Conservation (phyloP, 2,113 vertebrate genomes). For the Hirundichthys speculiger region DNA sequence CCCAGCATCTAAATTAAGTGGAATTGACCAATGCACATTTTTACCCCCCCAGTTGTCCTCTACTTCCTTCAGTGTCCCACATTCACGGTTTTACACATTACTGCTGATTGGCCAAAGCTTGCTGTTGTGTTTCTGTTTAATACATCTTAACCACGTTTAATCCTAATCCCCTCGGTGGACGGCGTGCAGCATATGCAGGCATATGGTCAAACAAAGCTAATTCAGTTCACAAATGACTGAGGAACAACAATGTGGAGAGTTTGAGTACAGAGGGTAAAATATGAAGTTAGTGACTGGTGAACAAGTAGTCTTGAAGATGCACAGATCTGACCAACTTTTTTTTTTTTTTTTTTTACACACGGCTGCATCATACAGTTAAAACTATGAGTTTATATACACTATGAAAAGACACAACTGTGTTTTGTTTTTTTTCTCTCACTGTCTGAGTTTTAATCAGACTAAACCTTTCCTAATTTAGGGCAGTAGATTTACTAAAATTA, state of each 20-base stretch:
- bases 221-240: constrained; percentile 40
- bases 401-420: too few species aligned
- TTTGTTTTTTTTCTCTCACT: too few species aligned
- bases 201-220: constrained; percentile 70
- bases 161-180: constrained; percentile 70
- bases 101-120: constrained; percentile 55
- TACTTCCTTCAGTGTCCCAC: constrained; percentile 37
- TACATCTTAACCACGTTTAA: constrained; percentile 73
- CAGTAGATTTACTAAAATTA: too few species aligned
- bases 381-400: too few species aligned
- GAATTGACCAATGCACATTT: constrained; percentile 55
- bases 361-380: too few species aligned
- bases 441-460: too few species aligned
- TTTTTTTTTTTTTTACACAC: too few species aligned
- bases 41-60: constrained; percentile 43
- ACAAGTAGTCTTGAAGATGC: not conserved
- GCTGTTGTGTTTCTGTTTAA: constrained; percentile 57
- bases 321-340: too few species aligned
- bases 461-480: too few species aligned
- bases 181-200: constrained; percentile 50
- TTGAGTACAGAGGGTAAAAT: too few species aligned
- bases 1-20: constrained; percentile 58
- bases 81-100: constrained; percentile 48
- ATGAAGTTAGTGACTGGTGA: not conserved
- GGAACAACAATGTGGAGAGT: not conserved